phyloP scores from a whole-genome alignment of 2,113 vertebrate species.

The Callaeas wilsoni region DNA sequence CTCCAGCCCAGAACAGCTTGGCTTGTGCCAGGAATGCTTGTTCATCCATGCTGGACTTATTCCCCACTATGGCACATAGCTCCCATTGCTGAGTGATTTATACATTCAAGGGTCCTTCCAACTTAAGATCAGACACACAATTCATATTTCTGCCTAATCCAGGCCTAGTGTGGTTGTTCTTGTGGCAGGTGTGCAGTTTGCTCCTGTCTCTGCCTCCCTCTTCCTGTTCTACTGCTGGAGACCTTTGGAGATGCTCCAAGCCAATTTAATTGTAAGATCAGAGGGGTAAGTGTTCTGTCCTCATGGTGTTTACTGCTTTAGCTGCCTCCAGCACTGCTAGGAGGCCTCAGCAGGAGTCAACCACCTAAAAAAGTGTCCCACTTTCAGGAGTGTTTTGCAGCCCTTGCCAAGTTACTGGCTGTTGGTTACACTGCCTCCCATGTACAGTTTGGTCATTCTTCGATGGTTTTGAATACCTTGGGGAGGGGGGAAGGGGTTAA shows the following conservation, averaged over 20 bases:
- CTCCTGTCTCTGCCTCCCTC: not conserved
- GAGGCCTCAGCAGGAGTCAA: not conserved
- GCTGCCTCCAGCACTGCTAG: not conserved
- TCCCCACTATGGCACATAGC: not conserved
- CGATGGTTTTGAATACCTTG: not conserved
- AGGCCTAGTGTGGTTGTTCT: not conserved
- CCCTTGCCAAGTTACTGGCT: not conserved
- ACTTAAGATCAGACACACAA: not conserved
- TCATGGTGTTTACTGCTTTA: fast-evolving
- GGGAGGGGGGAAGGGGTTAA: not conserved
- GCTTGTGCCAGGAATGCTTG: not conserved
- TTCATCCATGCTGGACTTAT: not conserved
- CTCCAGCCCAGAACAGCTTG: not conserved
- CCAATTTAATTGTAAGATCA: no score
- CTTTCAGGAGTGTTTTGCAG: not conserved
- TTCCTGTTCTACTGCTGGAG: not conserved
- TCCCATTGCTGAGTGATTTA: not conserved
- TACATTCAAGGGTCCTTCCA: not conserved
- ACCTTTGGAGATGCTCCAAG: not conserved
- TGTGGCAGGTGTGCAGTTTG: not conserved
- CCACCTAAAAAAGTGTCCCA: fast-evolving
- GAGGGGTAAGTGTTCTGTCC: not conserved
- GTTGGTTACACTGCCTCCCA: not conserved
- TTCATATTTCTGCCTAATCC: not conserved
- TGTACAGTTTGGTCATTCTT: not conserved